A percentile compares a stretch with the other conserved stretches of the same genome.
These are phyloP conservation scores for Vollenhovia emeryi DNA, from an alignment of 1,140 invertebrate genomes.

Conservation along the genomic window DNA sequence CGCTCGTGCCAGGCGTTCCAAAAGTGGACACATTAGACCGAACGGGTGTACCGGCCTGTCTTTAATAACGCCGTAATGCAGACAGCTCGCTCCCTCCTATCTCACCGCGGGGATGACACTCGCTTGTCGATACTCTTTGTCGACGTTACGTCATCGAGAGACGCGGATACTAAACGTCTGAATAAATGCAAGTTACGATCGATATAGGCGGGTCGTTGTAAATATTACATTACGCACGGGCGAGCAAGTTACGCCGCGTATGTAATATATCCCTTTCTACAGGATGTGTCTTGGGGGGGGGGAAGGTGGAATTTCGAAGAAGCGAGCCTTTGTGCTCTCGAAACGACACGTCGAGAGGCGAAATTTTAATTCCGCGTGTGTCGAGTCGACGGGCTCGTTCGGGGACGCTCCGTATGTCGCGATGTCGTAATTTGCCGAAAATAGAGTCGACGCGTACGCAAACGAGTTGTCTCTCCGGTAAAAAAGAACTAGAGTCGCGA, in stretches of 20 bases:
- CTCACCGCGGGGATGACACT: constrained; percentile 7
- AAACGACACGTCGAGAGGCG: neutral
- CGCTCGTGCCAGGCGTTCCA: neutral
- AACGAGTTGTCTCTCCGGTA: constrained; percentile 31
- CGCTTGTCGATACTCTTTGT: constrained; percentile 35
- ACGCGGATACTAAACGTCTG: constrained; percentile 35
- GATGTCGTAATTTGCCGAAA: constrained; percentile 64
- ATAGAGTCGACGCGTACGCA: constrained; percentile 48
- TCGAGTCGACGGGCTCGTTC: neutral
- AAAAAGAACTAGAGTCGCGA: constrained; percentile 30
- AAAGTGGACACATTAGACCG: neutral
- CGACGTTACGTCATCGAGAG: constrained; percentile 39
- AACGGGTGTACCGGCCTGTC: neutral
- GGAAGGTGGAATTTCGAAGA: constrained; percentile 1
- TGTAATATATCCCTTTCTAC: constrained; percentile 13
- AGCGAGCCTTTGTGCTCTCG: neutral
- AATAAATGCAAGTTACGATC: constrained; percentile 57
- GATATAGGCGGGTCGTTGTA: constrained; percentile 36
- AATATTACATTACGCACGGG: constrained; percentile 38
- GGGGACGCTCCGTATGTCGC: constrained; percentile 6
- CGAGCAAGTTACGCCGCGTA: constrained; percentile 14
- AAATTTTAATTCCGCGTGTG: neutral
- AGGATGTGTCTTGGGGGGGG: neutral
- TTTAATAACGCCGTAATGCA: constrained; percentile 22
- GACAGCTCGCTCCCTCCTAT: neutral